Conservation (phyloP, 2,797 vertebrate species). For the Notolabrus celidotus region DNA sequence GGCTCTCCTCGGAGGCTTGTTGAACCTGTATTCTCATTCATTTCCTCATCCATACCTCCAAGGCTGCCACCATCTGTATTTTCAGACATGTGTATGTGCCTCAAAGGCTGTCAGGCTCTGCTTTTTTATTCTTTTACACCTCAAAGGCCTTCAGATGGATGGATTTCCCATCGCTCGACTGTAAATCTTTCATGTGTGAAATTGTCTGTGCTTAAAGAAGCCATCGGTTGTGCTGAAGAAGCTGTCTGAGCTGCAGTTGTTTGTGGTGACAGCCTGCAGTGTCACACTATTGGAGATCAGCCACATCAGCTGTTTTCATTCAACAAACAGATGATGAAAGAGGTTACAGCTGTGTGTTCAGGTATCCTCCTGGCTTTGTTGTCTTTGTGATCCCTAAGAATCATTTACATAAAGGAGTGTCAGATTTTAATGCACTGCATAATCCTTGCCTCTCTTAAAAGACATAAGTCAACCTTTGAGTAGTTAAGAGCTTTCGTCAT, state of each 20-base stretch:
- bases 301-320: slow-evolving; percentile 34
- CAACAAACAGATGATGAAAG: slow-evolving; percentile 16
- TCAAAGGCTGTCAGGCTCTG: slow-evolving; percentile 20
- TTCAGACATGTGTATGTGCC: slow-evolving; percentile 22
- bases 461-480: no score
- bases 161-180: slow-evolving; percentile 12
- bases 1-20: slow-evolving; percentile 24
- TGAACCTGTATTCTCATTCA: slow-evolving; percentile 43
- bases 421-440: neutral
- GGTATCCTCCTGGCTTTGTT: neutral
- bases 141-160: slow-evolving; percentile 36
- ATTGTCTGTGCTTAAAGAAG: slow-evolving; percentile 76
- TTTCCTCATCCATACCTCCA: slow-evolving; percentile 43
- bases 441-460: neutral
- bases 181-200: slow-evolving; percentile 68
- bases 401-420: neutral
- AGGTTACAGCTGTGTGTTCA: neutral
- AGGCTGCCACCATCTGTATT: slow-evolving; percentile 53
- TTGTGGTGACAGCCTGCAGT: slow-evolving; percentile 29
- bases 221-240: slow-evolving; percentile 48
- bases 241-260: slow-evolving; percentile 44
- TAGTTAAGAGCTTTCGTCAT: no score
- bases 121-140: slow-evolving; percentile 9
- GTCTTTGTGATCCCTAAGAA: neutral
- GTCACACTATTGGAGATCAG: slow-evolving; percentile 37